phyloP scores from a whole-genome alignment of 2,113 vertebrate genomes.

The Seriola rivoliana region DNA sequence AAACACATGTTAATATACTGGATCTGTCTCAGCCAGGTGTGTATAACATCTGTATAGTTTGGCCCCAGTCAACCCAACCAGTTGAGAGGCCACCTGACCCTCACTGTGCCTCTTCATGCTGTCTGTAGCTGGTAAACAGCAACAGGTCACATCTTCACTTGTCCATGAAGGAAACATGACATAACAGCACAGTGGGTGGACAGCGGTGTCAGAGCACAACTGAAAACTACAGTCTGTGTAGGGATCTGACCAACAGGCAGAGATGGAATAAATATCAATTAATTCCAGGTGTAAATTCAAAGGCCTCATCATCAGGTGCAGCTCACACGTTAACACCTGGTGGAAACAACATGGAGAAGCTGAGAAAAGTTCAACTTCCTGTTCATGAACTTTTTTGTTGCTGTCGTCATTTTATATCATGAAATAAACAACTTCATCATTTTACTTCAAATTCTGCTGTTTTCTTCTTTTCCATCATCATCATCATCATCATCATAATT shows the following conservation, averaged over 20 bases:
- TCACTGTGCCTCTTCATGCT: background rate
- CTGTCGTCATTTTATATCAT: background rate
- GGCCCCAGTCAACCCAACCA: background rate
- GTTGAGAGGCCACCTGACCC: background rate
- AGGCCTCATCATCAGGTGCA: background rate
- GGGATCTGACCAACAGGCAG: background rate
- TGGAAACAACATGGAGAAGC: background rate
- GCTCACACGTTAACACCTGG: background rate
- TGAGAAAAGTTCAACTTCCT: background rate
- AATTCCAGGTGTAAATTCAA: background rate
- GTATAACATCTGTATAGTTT: background rate
- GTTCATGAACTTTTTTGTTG: background rate
- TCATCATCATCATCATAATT: no score
- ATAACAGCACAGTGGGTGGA: background rate
- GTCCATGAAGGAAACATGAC: background rate
- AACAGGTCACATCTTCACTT: background rate
- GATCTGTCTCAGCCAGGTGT: background rate
- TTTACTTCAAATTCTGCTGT: background rate
- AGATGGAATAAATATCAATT: background rate
- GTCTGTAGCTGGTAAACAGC: background rate
- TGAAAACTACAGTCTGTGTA: background rate
- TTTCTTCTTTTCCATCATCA: background rate
- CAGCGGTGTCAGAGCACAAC: background rate
- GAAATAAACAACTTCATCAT: background rate
- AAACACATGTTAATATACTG: background rate